These are phyloP conservation scores for Drosophila gunungcola DNA, from an alignment of 1,140 invertebrate species.

Conservation along the genomic window DNA sequence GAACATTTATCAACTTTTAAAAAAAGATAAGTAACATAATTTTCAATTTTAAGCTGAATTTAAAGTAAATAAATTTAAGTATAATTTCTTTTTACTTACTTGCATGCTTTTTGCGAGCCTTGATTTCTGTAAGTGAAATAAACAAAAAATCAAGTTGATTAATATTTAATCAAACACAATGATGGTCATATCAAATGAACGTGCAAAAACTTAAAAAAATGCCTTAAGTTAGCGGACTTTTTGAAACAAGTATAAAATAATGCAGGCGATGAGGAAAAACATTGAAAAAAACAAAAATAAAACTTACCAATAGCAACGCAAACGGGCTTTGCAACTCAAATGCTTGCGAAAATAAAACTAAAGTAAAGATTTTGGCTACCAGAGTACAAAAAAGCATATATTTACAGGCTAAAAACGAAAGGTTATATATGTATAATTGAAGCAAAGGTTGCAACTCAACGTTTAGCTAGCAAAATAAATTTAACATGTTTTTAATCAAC, in stretches of 20 bases:
- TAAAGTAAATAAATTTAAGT: too few species aligned
- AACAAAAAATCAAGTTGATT: constrained; percentile 7
- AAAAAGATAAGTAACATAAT: too few species aligned
- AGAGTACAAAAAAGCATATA: constrained; percentile 29
- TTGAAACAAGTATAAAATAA: constrained; percentile 9
- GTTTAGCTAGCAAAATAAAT: constrained; percentile 24
- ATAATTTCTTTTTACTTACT: constrained; percentile 84
- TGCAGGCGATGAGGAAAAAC: constrained; percentile 32
- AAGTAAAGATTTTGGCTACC: constrained; percentile 26
- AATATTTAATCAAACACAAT: background rate
- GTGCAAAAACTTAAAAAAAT: constrained; percentile 26
- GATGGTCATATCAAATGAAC: constrained; percentile 38
- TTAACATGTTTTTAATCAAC: constrained; percentile 48
- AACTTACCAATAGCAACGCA: constrained; percentile 60
- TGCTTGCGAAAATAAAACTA: constrained; percentile 34
- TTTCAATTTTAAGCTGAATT: too few species aligned
- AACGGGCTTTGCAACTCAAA: constrained; percentile 58
- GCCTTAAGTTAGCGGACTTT: constrained; percentile 18
- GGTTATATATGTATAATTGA: background rate
- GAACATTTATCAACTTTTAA: too few species aligned
- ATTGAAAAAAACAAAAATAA: constrained; percentile 32
- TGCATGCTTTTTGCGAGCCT: constrained; percentile 89
- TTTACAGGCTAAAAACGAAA: constrained; percentile 21
- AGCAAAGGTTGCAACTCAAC: constrained; percentile 5
- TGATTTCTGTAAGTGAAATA: constrained; percentile 88